These are phyloP conservation scores for Plagodis pulveraria DNA, from an alignment of 2,888 invertebrate species.

Conservation along the genomic window DNA sequence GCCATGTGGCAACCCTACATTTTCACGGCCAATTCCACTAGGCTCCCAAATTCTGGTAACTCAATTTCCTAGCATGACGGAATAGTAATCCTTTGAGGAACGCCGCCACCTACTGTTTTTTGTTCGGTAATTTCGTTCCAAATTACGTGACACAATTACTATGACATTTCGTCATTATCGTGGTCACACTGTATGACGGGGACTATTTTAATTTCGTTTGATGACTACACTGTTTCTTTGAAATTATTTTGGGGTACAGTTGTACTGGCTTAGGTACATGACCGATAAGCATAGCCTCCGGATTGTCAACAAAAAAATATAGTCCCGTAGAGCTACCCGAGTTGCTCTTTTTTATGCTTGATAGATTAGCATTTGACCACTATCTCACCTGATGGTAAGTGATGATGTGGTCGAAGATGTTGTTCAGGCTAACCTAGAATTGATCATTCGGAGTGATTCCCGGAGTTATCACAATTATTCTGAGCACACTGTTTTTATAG, in stretches of 20 bases:
- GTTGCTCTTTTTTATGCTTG: no score
- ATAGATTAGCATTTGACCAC: no score
- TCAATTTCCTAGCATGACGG: slow-evolving; percentile 53
- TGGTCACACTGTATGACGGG: slow-evolving; percentile 29
- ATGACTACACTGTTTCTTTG: slow-evolving; percentile 21
- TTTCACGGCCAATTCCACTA: slow-evolving; percentile 26
- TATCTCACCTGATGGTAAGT: no score
- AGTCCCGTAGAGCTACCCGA: no score
- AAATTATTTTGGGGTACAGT: slow-evolving; percentile 2
- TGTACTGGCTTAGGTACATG: background rate
- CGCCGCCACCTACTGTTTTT: slow-evolving; percentile 39
- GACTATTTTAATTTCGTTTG: slow-evolving; percentile 32
- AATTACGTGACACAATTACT: slow-evolving; percentile 39
- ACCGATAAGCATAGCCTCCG: background rate
- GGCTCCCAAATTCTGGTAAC: slow-evolving; percentile 48
- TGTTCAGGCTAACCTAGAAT: no score
- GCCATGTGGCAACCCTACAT: slow-evolving; percentile 36
- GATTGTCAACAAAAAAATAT: no score
- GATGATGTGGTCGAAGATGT: no score
- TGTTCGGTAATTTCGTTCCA: slow-evolving; percentile 31
- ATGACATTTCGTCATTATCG: slow-evolving; percentile 25
- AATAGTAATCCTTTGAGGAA: slow-evolving; percentile 47
- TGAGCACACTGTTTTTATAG: no score
- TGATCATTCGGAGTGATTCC: no score
- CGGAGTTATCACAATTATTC: no score